Percentiles rank a stretch among this genome's conserved stretches.
These are phyloP conservation scores for Hypomecis atomaria DNA, from an alignment of 2,888 invertebrate genomes.

Conservation along the genomic window DNA sequence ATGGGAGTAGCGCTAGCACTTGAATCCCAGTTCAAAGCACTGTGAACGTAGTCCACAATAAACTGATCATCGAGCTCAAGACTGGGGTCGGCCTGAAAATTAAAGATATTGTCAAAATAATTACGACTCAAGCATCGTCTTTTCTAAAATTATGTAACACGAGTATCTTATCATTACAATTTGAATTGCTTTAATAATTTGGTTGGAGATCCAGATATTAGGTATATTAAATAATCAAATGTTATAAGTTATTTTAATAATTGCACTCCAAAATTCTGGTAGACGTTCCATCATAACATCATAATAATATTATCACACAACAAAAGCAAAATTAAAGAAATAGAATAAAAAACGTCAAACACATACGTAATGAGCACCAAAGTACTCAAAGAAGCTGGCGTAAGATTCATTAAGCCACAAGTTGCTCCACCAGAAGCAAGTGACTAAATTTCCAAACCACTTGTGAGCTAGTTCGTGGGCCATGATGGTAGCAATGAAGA, in stretches of 20 bases:
- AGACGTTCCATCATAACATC: no score
- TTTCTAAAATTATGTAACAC: no score
- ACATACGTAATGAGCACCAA: conserved; percentile 82
- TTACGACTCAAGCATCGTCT: no score
- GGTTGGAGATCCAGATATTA: no score
- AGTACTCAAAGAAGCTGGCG: conserved; percentile 90
- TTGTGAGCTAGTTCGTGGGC: conserved; percentile 93
- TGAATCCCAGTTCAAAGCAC: conserved; percentile 85
- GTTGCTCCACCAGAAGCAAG: conserved; percentile 91
- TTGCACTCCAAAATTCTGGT: no score
- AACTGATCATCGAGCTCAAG: conserved; percentile 85
- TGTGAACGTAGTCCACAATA: conserved; percentile 88
- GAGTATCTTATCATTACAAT: no score
- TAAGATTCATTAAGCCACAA: conserved; percentile 90
- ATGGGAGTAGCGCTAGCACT: conserved; percentile 67
- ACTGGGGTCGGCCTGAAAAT: conserved; percentile 63
- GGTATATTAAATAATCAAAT: no score
- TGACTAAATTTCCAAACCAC: conserved; percentile 93
- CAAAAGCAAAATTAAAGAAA: no score
- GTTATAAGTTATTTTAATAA: no score
- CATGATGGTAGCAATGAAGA: conserved; percentile 84
- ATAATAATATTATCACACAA: no score
- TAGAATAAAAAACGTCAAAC: background rate
- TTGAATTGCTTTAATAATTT: no score
- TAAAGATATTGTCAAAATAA: background rate